Percentiles rank a stretch among this genome's conserved stretches.
These are phyloP conservation scores for Sorex araneus DNA, from an alignment of 2,113 vertebrate species.

Conservation along the genomic window DNA sequence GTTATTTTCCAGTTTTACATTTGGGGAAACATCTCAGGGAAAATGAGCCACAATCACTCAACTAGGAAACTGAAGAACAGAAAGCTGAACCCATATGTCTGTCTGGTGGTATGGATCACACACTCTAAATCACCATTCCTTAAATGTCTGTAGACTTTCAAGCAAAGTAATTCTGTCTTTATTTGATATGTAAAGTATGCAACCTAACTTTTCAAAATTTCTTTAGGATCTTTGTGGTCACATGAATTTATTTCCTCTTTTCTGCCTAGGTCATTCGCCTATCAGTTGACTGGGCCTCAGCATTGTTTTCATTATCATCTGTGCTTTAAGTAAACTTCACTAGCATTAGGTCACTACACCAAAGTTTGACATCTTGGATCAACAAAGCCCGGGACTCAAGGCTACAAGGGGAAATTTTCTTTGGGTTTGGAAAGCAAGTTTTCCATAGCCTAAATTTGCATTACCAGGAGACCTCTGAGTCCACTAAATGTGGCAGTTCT, in stretches of 20 bases:
- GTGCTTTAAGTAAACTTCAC: not conserved
- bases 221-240: not conserved
- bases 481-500: not conserved
- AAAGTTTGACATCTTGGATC: slow-evolving; percentile 23
- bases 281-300: not conserved
- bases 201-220: not conserved
- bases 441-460: slow-evolving; percentile 65
- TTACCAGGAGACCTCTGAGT: slow-evolving; percentile 15
- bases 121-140: not conserved
- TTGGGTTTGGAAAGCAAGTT: slow-evolving; percentile 55
- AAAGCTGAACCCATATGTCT: not conserved
- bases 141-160: not conserved
- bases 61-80: not conserved
- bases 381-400: slow-evolving; percentile 47
- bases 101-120: not conserved
- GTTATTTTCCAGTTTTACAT: slow-evolving; percentile 42
- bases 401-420: slow-evolving; percentile 37
- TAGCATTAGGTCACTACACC: slow-evolving; percentile 22
- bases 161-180: slow-evolving; percentile 53
- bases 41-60: slow-evolving; percentile 38
- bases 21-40: not conserved
- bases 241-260: slow-evolving; percentile 36
- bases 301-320: not conserved
- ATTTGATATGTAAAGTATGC: not conserved
- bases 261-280: not conserved